These are phyloP conservation scores for Salvelinus fontinalis DNA, from an alignment of 2,113 vertebrate genomes.

Conservation along the genomic window DNA sequence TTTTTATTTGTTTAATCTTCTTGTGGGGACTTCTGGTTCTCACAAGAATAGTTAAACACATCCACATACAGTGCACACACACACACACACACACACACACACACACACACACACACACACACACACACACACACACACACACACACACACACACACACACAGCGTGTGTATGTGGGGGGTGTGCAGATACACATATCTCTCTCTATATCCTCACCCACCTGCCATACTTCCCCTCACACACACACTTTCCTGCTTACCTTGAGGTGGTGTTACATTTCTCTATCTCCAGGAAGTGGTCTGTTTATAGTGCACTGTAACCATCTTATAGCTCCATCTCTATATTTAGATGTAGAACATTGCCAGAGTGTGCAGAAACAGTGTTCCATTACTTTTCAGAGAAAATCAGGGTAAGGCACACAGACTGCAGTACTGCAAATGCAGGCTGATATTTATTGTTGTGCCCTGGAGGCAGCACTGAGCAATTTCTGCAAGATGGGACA, in stretches of 20 bases:
- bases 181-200: conserved; percentile 8
- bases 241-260: conserved; percentile 43
- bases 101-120: not conserved
- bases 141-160: conserved; percentile 13
- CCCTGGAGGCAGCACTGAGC: no score
- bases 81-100: not conserved
- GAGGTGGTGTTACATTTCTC: conserved; percentile 10
- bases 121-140: not conserved
- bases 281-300: conserved; percentile 44
- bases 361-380: conserved; percentile 39
- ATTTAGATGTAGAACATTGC: conserved; percentile 54
- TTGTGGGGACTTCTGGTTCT: no score
- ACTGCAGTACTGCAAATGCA: not conserved
- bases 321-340: conserved; percentile 54
- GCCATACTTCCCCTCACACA: conserved; percentile 48
- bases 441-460: no score
- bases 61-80: not conserved
- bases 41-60: no score
- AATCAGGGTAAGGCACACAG: not conserved
- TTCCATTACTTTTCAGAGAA: conserved; percentile 13
- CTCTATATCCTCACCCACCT: conserved; percentile 64
- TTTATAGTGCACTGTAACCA: conserved; percentile 38
- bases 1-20: no score
- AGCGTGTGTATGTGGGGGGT: conserved; percentile 36
- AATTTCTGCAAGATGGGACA: no score